A percentile compares a stretch with the other conserved stretches of the same genome.
Evolutionary conservation across 2,797 vertebrate species (phyloP).

Genomic region (Orestias chungarensis): DNA sequence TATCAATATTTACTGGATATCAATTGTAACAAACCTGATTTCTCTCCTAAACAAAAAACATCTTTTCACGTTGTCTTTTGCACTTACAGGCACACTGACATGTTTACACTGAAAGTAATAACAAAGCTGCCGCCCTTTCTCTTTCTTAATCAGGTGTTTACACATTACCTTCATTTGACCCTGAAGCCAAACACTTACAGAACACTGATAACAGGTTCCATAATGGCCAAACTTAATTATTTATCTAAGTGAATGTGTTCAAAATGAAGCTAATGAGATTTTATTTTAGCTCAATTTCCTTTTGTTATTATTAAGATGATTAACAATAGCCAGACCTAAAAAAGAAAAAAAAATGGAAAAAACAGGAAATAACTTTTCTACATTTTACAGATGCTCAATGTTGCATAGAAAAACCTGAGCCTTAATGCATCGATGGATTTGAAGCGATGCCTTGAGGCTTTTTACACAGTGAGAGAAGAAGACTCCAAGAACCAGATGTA

Average conservation of each 20-base stretch:
- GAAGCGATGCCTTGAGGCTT: slow-evolving; percentile 19
- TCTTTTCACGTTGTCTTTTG: neutral
- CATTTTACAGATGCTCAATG: slow-evolving; percentile 19
- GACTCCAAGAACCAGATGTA: slow-evolving; percentile 1
- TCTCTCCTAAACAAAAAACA: neutral
- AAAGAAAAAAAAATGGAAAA: neutral
- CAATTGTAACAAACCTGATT: neutral
- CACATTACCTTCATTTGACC: neutral
- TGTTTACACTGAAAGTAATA: neutral
- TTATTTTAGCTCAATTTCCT: slow-evolving; percentile 86
- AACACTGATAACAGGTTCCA: slow-evolving; percentile 12
- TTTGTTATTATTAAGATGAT: slow-evolving; percentile 83
- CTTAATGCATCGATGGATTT: slow-evolving; percentile 43
- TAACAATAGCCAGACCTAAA: slow-evolving; percentile 72
- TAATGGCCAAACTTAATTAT: slow-evolving; percentile 85
- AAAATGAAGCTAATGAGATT: slow-evolving; percentile 87
- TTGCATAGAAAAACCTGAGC: slow-evolving; percentile 20
- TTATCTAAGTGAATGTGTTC: slow-evolving; percentile 84
- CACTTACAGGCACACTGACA: neutral
- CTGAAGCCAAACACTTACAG: neutral
- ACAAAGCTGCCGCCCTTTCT: neutral
- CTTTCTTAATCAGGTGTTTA: neutral
- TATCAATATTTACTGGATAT: neutral
- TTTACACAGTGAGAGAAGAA: slow-evolving; percentile 9
- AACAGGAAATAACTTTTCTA: slow-evolving; percentile 27